phyloP scores from a whole-genome alignment of 2,113 vertebrate species.

The Tachysurus fulvidraco region DNA sequence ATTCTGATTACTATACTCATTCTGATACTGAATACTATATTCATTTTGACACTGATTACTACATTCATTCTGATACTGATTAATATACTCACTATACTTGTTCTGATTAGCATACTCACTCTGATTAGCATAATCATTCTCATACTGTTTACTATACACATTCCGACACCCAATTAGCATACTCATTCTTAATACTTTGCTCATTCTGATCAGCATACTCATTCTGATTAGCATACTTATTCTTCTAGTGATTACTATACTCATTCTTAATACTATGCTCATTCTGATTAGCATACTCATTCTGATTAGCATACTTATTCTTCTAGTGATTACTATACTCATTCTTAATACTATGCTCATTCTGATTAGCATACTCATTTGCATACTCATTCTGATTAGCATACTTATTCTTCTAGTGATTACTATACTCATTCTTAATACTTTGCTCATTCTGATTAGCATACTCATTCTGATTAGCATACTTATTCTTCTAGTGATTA shows the following conservation, averaged over 20 bases:
- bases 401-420: not conserved
- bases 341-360: not conserved
- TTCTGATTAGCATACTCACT: not conserved
- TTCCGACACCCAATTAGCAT: not conserved
- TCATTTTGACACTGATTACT: not conserved
- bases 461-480: no score
- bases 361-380: not conserved
- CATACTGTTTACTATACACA: not conserved
- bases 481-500: no score
- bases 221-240: no score
- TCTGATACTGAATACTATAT: no score
- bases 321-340: no score
- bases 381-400: not conserved
- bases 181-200: not conserved
- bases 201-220: not conserved
- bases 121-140: not conserved
- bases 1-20: no score
- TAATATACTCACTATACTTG: not conserved
- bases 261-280: no score
- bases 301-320: not conserved
- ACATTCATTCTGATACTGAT: not conserved
- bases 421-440: not conserved
- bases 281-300: no score
- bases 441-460: not conserved
- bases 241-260: no score